Evolutionary conservation across 2,797 vertebrate genomes (phyloP), one percentile per base, ranked within the genome.

Genomic region (Ptychadena robeensis): DNA sequence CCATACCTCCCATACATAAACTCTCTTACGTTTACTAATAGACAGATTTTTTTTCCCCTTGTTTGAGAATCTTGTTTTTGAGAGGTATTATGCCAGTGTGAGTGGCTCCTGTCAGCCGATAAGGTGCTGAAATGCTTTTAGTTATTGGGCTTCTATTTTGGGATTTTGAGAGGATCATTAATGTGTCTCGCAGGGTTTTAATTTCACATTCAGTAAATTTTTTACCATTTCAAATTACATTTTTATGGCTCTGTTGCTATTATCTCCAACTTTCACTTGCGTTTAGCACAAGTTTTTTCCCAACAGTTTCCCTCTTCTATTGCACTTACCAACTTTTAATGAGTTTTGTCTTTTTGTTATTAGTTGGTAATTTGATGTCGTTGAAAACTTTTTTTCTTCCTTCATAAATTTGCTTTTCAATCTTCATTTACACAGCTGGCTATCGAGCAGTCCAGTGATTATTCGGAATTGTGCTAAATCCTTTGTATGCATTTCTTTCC

Each of bases 141-240:
- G 38, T 30, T 82, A 68, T 84, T 64, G 75, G 31, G 57, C 80
- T 79, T 75, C 82, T 80, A 80, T 69, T 67, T 80, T 71, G 48
- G 64, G 57, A 35, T 31, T 69, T 25, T 71, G 30, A 48, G 57
- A 75, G 57, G 37, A 85, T 85, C 53, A 63, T 80, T 85, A 80
- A 71, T 80, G 82, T 69, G 78, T 85, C 82, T 61, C 66, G 0
- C 70, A 27, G 37, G 76, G 70, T 73, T 84, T 84, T 85, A 80
- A 85, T 85, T 80, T 85, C 72, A 70, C 82, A 75, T 85, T 75
- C 64, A 53, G 44, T 80, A 70, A 37, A 70, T 79, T 75, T 80
- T 80, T 85, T 85, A 80, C 82, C 10, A 80, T 80, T 85, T 74
- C 64, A 85, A 80, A 85, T 80, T 48, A 80, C 78, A 70, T 80